Percentiles rank a stretch among this genome's conserved stretches.
phyloP scores from a whole-genome alignment of 2,797 vertebrate genomes.

The Hemitrygon akajei region DNA sequence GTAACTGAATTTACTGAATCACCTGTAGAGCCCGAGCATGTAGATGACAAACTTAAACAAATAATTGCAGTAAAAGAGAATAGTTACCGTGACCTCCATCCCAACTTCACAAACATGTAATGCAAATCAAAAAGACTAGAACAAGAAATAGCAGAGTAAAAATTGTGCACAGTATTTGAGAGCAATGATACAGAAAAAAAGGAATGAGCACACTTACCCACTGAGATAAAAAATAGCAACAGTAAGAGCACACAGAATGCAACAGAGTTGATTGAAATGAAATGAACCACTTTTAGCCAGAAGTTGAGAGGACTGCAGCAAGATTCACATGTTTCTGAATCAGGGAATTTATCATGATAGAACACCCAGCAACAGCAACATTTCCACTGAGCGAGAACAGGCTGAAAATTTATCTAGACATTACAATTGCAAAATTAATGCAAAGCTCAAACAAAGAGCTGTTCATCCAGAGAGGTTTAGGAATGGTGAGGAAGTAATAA shows the following conservation, averaged over 20 bases:
- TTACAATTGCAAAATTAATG: background rate
- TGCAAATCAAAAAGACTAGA: background rate
- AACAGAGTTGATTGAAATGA: background rate
- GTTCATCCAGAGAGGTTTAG: background rate
- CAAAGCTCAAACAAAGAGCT: background rate
- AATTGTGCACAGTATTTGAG: background rate
- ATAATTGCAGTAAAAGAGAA: background rate
- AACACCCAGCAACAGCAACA: background rate
- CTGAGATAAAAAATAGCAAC: background rate
- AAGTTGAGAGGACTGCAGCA: too few species aligned
- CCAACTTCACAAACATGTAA: background rate
- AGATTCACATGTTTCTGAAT: too few species aligned
- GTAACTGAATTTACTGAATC: background rate
- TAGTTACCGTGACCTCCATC: too few species aligned
- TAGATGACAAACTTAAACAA: background rate
- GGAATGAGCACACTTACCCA: background rate
- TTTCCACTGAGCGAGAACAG: background rate
- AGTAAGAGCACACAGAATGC: background rate
- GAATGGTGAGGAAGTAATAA: background rate
- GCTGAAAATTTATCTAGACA: background rate
- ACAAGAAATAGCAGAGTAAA: background rate
- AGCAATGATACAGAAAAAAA: background rate
- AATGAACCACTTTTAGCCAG: too few species aligned
- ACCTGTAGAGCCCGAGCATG: background rate
- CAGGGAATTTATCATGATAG: too few species aligned